Evolutionary conservation across 1,140 invertebrate species (phyloP).

Genomic region (Campoletis sonorensis): DNA sequence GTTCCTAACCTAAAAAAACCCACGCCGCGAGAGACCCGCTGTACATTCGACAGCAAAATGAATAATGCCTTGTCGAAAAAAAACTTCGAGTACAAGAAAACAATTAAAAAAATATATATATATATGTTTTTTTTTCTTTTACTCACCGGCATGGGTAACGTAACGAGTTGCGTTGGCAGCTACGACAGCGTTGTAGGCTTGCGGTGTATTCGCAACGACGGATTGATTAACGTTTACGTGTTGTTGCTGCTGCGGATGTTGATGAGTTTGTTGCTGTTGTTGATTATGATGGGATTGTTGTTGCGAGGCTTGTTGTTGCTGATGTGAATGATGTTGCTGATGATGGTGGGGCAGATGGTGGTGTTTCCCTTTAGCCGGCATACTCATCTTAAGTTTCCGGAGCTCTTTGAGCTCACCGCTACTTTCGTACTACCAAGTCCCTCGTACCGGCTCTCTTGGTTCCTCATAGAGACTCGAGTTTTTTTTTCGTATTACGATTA

Average conservation of each 20-base stretch:
- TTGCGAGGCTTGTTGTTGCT: constrained; percentile 50
- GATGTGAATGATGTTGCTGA: constrained; percentile 54
- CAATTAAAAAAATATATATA: neutral
- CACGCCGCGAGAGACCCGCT: no score
- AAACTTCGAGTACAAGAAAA: neutral
- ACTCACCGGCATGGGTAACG: constrained; percentile 66
- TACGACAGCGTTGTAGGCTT: constrained; percentile 64
- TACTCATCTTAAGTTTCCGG: constrained; percentile 65
- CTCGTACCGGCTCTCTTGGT: constrained; percentile 57
- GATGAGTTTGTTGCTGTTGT: constrained; percentile 56
- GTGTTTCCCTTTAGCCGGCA: constrained; percentile 69
- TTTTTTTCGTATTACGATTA: constrained; percentile 25
- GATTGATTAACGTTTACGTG: constrained; percentile 62
- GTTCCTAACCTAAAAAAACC: no score
- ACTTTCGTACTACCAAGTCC: constrained; percentile 61
- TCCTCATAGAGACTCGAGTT: constrained; percentile 66
- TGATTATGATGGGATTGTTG: constrained; percentile 54
- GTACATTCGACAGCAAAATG: no score
- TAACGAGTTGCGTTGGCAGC: constrained; percentile 58
- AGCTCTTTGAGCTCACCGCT: constrained; percentile 61
- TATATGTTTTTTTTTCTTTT: neutral
- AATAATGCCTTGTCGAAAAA: neutral
- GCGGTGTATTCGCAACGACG: constrained; percentile 59
- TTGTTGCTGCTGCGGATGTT: constrained; percentile 59
- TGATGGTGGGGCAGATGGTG: constrained; percentile 66